Base-by-base conservation (phyloP, 1,140 invertebrate genomes). In the Drosophila seguyi region DNA sequence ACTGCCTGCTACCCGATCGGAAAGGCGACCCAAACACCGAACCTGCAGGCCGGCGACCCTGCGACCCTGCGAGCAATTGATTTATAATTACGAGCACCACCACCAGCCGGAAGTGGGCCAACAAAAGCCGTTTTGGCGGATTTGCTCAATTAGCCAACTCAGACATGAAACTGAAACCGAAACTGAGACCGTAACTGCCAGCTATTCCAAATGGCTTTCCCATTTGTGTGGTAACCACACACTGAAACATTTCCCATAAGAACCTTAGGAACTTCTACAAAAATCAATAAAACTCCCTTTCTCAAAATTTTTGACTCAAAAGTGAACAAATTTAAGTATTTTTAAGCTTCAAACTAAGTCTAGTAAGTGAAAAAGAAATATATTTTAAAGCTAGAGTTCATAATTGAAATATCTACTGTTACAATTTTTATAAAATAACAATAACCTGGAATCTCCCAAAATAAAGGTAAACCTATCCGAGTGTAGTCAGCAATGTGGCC, bases 71-170 rank as follows among this genome's bases (percentile, higher is more conserved):
- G 44, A 67, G 53, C 80, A 80, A 88, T 87, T 88, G 84, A 87
- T 88, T 87, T 87, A 87, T 87, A 87, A 87, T 88, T 88, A 88
- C 76, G 76, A 42, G 48, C 48, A 42, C 34, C 14, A 50, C 38
- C 20, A 47, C 45, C 38, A 31, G 42, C 55, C 59, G 79, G 71
- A 79, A 83, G 56, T 68, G 67, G 67, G 71, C 44, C 66, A 75
- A 48, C 65, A 66, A 62, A 66, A 59, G 59, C 63, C 72, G 65
- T 63, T 65, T 88, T 68, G 59, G 57, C 41, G 63, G 73, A 81
- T 72, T 77, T 81, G 77, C 77, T 88, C 80, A 88, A 88, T 88
- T 88, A 88, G 84, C 73, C 84, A 68, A 63, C 62, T 48, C 68
- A 62, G 65, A 72, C 52, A 75, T 68, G 73, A 86, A 74, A 82